phyloP scores from a whole-genome alignment of 2,888 invertebrate species.

The Mechanitis messenoides region DNA sequence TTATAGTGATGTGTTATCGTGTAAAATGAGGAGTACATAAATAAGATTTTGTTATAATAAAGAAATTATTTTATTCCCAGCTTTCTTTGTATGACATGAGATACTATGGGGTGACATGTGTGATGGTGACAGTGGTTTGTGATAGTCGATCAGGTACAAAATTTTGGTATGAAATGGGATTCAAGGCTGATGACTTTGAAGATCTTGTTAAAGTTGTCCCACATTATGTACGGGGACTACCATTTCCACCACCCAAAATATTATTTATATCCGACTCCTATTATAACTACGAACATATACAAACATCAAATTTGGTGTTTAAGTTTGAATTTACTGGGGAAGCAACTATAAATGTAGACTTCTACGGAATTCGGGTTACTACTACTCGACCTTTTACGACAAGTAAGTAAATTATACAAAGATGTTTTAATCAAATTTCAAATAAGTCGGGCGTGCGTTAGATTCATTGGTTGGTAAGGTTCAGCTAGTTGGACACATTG shows the following conservation, averaged over 20 bases:
- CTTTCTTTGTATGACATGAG: conserved; percentile 27
- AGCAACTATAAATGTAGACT: conserved; percentile 24
- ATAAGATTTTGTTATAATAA: too few species aligned
- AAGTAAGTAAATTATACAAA: conserved; percentile 14
- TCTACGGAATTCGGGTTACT: conserved; percentile 17
- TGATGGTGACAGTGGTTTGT: conserved; percentile 25
- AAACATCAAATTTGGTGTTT: conserved; percentile 21
- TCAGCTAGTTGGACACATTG: too few species aligned
- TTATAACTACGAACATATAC: conserved; percentile 13
- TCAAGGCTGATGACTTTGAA: conserved; percentile 22
- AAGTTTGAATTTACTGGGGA: conserved; percentile 26
- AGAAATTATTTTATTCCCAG: conserved; percentile 14
- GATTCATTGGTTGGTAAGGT: too few species aligned
- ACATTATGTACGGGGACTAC: conserved; percentile 6
- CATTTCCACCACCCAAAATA: conserved; percentile 18
- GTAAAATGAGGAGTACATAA: too few species aligned
- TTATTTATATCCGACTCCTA: conserved; percentile 19
- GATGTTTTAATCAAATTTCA: not conserved
- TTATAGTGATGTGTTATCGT: too few species aligned
- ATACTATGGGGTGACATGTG: conserved; percentile 23
- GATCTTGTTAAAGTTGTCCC: conserved; percentile 21
- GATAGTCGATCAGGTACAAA: conserved; percentile 16
- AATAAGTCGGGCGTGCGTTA: too few species aligned
- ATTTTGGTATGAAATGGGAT: conserved; percentile 25
- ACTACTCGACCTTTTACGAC: conserved; percentile 9